Conservation (phyloP, 2,113 vertebrate genomes). For the Pollimyrus isidori region DNA sequence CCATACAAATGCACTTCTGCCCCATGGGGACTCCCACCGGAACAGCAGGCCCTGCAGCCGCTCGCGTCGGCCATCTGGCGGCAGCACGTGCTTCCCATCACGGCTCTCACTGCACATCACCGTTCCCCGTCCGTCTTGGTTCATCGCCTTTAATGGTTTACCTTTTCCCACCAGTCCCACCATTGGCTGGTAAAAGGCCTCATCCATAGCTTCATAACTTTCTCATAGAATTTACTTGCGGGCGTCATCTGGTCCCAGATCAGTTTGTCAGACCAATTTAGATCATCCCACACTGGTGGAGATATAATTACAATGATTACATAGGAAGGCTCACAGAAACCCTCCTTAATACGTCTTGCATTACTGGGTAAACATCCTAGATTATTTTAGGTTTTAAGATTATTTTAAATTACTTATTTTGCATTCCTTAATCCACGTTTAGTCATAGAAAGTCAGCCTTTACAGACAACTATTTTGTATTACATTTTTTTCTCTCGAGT, state of each 20-base stretch:
- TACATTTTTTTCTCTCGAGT: neutral
- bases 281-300: neutral
- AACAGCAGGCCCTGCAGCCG: too few species aligned
- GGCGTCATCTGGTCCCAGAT: neutral
- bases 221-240: neutral
- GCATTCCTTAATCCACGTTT: neutral
- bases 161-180: neutral
- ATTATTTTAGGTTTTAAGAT: neutral
- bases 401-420: neutral
- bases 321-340: neutral
- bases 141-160: neutral
- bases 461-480: neutral
- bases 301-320: neutral
- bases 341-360: neutral
- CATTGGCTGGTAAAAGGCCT: neutral
- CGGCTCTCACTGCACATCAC: neutral
- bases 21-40: neutral
- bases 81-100: neutral
- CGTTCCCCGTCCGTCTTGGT: neutral
- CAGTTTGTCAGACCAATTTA: neutral
- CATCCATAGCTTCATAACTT: neutral
- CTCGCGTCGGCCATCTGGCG: neutral
- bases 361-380: neutral
- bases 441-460: neutral
- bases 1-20: neutral